Evolutionary conservation across 2,797 vertebrate species (phyloP).

Genomic region (Furcifer pardalis): DNA sequence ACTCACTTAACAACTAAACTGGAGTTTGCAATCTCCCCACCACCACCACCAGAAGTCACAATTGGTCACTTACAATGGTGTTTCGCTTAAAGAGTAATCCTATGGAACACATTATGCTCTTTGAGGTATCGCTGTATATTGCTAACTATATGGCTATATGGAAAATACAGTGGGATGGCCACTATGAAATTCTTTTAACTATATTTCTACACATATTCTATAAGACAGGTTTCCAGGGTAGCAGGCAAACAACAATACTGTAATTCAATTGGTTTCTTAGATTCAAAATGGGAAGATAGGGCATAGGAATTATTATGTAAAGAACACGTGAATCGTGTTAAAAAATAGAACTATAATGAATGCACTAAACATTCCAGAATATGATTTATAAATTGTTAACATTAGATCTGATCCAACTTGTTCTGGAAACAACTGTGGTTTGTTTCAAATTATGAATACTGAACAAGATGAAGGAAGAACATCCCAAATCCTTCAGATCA

Average conservation of each 20-base stretch:
- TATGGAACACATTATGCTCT: too few relatives aligned
- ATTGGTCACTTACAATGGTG: too few relatives aligned
- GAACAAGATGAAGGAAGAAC: not conserved
- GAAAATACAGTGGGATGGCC: not conserved
- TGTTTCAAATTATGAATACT: not conserved
- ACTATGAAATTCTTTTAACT: not conserved
- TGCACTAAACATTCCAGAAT: not conserved
- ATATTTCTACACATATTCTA: not conserved
- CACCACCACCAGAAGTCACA: too few relatives aligned
- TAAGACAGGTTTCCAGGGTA: not conserved
- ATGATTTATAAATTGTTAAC: conserved; percentile 40
- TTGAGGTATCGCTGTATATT: too few relatives aligned
- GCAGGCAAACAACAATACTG: not conserved
- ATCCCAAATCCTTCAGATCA: not conserved
- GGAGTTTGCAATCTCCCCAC: too few relatives aligned
- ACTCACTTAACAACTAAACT: too few relatives aligned
- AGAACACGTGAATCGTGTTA: too few relatives aligned
- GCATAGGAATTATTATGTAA: not conserved
- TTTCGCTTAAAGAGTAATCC: too few relatives aligned
- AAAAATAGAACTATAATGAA: conserved; percentile 32
- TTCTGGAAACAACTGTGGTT: not conserved
- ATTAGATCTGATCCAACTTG: not conserved
- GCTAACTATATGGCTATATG: not conserved
- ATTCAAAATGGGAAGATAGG: not conserved
- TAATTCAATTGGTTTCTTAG: not conserved